Evolutionary conservation across 2,888 invertebrate genomes (phyloP), one percentile per base, ranked within the genome.

Genomic region (Scaptomyza reducta): DNA sequence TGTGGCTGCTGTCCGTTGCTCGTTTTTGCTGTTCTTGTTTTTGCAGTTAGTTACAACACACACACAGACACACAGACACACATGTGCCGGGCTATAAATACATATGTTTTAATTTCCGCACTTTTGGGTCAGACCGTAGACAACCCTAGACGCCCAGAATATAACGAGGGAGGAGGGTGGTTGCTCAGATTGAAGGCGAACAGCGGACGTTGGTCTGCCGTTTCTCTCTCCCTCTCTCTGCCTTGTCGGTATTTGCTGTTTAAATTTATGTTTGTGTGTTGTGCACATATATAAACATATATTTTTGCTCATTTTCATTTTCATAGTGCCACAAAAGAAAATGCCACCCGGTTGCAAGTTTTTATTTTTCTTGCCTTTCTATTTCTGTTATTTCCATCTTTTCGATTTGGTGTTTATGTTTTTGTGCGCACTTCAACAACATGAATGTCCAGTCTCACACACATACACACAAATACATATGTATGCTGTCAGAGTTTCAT

Each of bases 61-160:
- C 35, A 58, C 55, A 56, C 60, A 61, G 47, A 69, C 64, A 65
- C 14, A 9, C 0, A 58, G 49, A 58, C 58, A 61, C 45, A 60
- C 3, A 56, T 73, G 61, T 58, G 64, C 70, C 71, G 69, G 63
- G 79, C 87, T 74, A 87, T 87, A 84, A 84, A 84, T 87, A 84
- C 84, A 87, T 87, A 85, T 84, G 84, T 85, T 87, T 84, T 84
- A 84, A 84, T 84, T 84, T 84, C 87, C 84, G 87, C 87, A 81
- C 77, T 87, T 87, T 84, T 84, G 87, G 87, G 85, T 87, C 79
- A 79, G 86, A 63, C 60, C 80, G 55, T 63, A 77, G 53, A 54
- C 41, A 29, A 44, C 51, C 67, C 63, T 54, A 35, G 6, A 62
- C 65, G 29, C 49, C 42, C 18, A 11, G 41, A 68, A 76, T 74